Evolutionary conservation across 2,113 vertebrate genomes (phyloP).

Genomic region (Anser brachyrhynchus): DNA sequence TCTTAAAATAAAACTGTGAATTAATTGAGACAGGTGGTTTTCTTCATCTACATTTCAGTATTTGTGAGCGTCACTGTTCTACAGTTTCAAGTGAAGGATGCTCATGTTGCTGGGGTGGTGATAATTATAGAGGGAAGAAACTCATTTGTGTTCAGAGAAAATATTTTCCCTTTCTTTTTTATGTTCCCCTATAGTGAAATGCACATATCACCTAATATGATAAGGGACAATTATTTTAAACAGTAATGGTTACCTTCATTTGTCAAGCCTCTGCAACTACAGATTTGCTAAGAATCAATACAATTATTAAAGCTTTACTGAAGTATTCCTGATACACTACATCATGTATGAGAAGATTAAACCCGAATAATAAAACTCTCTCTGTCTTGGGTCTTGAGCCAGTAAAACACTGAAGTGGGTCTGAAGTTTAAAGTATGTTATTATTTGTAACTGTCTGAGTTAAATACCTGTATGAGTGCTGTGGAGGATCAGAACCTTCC

Average conservation of each 20-base stretch:
- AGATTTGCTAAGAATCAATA: background rate
- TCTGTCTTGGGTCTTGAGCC: background rate
- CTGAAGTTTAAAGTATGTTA: background rate
- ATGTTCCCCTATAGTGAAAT: background rate
- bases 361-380: background rate
- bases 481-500: background rate
- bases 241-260: background rate
- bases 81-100: background rate
- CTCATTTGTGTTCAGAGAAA: background rate
- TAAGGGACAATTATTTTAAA: background rate
- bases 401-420: background rate
- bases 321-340: background rate
- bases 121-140: background rate
- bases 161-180: background rate
- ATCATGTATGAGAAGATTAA: background rate
- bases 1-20: background rate
- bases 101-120: background rate
- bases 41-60: background rate
- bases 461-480: background rate
- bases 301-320: background rate
- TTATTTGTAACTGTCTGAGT: background rate
- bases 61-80: background rate
- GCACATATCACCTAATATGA: background rate
- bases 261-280: background rate
- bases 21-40: background rate